Percentiles rank a stretch among this genome's conserved stretches.
These are phyloP conservation scores for Ctenochaetus hawaiiensis DNA, from an alignment of 2,797 vertebrate genomes.

Conservation along the genomic window DNA sequence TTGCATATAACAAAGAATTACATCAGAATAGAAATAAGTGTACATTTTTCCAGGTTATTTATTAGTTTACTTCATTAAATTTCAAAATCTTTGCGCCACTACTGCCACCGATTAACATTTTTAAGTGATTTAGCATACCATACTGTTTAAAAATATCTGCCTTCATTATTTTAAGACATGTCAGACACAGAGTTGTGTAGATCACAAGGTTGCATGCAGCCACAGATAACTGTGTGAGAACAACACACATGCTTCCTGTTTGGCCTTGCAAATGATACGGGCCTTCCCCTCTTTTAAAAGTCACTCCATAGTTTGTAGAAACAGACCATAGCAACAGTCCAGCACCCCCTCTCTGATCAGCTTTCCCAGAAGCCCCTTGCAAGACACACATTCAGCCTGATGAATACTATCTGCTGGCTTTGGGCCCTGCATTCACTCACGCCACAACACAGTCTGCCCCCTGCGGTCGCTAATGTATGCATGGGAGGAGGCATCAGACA, in stretches of 20 bases:
- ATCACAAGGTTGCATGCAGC: neutral
- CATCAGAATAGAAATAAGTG: neutral
- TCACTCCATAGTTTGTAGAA: slow-evolving; percentile 34
- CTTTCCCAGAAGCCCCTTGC: slow-evolving; percentile 53
- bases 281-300: slow-evolving; percentile 11
- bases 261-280: neutral
- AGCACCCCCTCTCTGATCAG: slow-evolving; percentile 20
- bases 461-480: slow-evolving; percentile 34
- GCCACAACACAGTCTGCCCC: slow-evolving; percentile 4
- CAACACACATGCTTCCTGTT: slow-evolving; percentile 35
- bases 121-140: neutral
- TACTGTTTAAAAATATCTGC: neutral
- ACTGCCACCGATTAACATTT: neutral
- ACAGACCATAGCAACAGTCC: slow-evolving; percentile 37
- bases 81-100: neutral
- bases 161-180: neutral
- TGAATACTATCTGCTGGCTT: slow-evolving; percentile 53
- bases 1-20: neutral
- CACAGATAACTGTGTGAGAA: slow-evolving; percentile 36
- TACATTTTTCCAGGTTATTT: neutral
- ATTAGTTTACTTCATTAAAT: neutral
- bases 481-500: slow-evolving; percentile 10
- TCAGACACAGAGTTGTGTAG: neutral
- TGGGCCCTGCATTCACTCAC: slow-evolving; percentile 16
- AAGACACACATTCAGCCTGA: slow-evolving; percentile 26